Base-by-base conservation (phyloP, 1,140 invertebrate species). In the Reticulitermes speratus region DNA sequence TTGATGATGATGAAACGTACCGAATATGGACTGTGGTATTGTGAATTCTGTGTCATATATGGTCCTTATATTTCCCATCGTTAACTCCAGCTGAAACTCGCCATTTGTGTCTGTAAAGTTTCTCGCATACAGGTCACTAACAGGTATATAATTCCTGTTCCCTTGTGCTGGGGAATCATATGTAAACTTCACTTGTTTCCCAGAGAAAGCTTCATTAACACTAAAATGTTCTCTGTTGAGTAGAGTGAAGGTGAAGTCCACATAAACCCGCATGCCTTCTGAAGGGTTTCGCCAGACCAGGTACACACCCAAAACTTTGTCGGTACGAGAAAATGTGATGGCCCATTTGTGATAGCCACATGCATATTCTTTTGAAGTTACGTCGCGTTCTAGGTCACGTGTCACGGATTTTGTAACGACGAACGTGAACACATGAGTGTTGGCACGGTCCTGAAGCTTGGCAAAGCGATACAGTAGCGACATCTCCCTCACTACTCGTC, bases 311-410 rank as follows among this genome's bases (percentile, higher is more conserved):
- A 97, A 90, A 88, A 96, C 93, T 89, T 96, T 95, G 89, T 97
- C 96, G 48, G 94, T 95, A 32, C 96, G 93, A 0, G 94, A 95
- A 90, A 97, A 97, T 6, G 96, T 96, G 85, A 97, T 95, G n/a
- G 95, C 96, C 96, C 96, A 98, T 91, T 94, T 93, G 89, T 97
- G 96, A 90, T 96, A 96, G 16, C 96, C 96, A 91, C 96, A 97
- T 45, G 94, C 94, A 90, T 97, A 96, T 89, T 97, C 96, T 90
- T 96, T 96, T 87, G 95, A 96, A 59, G 96, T 96, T 88, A 96
- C 95, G 91, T 96, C 96, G 83, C 95, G 94, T 90, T 96, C 95
- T 19, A 95, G 93, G 91, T 97, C 96, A 52, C 96, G 91, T 14
- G 96, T 96, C 88, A 96, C 96, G 84, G 94, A 95, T 88, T 95